Evolutionary conservation across 2,888 invertebrate species (phyloP).

Genomic region (Drosophila flavopinicola): DNA sequence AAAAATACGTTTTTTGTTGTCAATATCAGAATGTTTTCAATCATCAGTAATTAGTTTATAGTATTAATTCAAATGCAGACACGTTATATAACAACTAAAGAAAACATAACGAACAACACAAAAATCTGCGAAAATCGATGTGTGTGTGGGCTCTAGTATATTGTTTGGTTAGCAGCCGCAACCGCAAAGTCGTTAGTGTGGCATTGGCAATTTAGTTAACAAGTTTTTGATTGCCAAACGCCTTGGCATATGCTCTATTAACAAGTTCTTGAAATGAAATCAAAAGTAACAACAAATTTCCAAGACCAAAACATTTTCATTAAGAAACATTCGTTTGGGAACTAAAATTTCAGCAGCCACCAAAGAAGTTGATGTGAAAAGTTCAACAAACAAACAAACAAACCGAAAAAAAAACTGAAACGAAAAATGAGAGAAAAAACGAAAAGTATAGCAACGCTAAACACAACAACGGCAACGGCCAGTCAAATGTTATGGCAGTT

Average conservation of each 20-base stretch:
- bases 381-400: slow-evolving; percentile 44
- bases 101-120: slow-evolving; percentile 37
- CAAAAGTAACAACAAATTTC: slow-evolving; percentile 42
- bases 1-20: slow-evolving; percentile 45
- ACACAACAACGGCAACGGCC: slow-evolving; percentile 41
- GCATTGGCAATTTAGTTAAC: slow-evolving; percentile 62
- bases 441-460: slow-evolving; percentile 38
- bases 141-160: slow-evolving; percentile 3
- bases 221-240: slow-evolving; percentile 59
- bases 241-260: slow-evolving; percentile 53
- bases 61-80: slow-evolving; percentile 40
- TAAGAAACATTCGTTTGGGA: slow-evolving; percentile 66
- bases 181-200: slow-evolving; percentile 52
- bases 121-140: slow-evolving; percentile 18
- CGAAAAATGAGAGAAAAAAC: slow-evolving; percentile 17
- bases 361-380: slow-evolving; percentile 73
- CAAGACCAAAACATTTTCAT: slow-evolving; percentile 69
- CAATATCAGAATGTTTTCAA: slow-evolving; percentile 42
- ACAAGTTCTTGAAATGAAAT: slow-evolving; percentile 52
- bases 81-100: slow-evolving; percentile 39
- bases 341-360: slow-evolving; percentile 52
- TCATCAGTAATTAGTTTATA: slow-evolving; percentile 21
- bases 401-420: slow-evolving; percentile 10
- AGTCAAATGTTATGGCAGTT: slow-evolving; percentile 71
- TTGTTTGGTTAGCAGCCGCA: slow-evolving; percentile 64